Base-by-base conservation (phyloP, 2,113 vertebrate species). In the Phalacrocorax carbo region DNA sequence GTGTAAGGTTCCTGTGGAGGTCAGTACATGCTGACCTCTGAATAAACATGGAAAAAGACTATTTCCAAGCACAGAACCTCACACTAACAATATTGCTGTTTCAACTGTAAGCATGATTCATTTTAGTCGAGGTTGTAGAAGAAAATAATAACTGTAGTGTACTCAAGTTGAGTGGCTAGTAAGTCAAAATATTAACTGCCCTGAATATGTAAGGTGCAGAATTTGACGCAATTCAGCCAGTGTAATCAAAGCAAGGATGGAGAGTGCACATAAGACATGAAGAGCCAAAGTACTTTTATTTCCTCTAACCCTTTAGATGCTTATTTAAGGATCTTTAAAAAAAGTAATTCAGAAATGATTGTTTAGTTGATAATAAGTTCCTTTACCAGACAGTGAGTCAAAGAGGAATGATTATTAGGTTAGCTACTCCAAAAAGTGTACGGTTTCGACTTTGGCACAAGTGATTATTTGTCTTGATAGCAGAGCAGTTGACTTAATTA, bases 401-500 rank as follows among this genome's bases (percentile, higher is more conserved):
- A 40, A 85, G 71, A 94, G 93, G 79, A 40, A 40, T 11, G 58
- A 7, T 10, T 70, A n/a, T 89, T 66, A 79, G 42, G 48, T 84
- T 54, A 69, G 79, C 60, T 61, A 2, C 68, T 88, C 57, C 26
- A 72, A 42, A 57, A 82, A 86, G 91, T 66, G 55, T 96, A 57
- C 0, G 5, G 58, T 96, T 91, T 93, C 82, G 25, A 30, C 83
- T 79, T 44, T 71, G 60, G 82, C 95, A 96, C 83, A 96, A 96
- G 83, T 16, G 93, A 92, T 76, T 77, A 62, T 91, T 96, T 96
- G 91, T 93, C 86, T 79, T n/a, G 94, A 95, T 92, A 90, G 87
- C 93, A 80, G 94, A 96, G 84, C 30, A 17, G 95, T 87, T 96
- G 90, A 73, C 88, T 97, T 97, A 97, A 97, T 98, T 98, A 98